A percentile compares a stretch with the other conserved stretches of the same genome.
Conservation (phyloP, 2,113 vertebrate species). For the Notothenia coriiceps region DNA sequence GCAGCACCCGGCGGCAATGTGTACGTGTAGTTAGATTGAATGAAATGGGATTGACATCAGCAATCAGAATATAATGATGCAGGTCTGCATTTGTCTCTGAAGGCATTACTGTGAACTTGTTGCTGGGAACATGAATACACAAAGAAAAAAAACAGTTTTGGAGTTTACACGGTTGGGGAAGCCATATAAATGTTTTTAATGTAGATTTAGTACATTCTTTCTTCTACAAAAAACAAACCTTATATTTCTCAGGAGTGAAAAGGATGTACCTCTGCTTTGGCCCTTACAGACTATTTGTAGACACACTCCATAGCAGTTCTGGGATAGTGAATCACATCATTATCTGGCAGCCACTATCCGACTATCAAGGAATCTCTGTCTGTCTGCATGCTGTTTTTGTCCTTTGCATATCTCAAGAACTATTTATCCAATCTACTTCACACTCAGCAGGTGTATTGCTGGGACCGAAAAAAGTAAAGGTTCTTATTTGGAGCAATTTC, state of each 20-base stretch:
- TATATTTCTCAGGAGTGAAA: not conserved
- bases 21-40: slow-evolving; percentile 28
- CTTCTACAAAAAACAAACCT: not conserved
- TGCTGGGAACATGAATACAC: not conserved
- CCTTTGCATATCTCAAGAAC: too few species aligned
- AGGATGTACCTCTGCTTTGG: not conserved
- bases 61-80: slow-evolving; percentile 30
- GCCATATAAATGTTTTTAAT: too few species aligned
- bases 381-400: too few species aligned
- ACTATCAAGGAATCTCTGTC: too few species aligned
- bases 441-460: too few species aligned
- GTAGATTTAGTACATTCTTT: not conserved
- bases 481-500: too few species aligned
- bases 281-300: not conserved
- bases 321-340: too few species aligned
- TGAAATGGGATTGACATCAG: slow-evolving; percentile 52
- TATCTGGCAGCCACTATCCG: too few species aligned
- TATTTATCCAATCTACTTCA: too few species aligned
- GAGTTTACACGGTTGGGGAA: not conserved
- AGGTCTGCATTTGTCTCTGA: not conserved
- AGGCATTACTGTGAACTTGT: slow-evolving; percentile 12
- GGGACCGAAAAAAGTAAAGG: too few species aligned
- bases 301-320: too few species aligned
- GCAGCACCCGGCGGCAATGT: slow-evolving; percentile 28
- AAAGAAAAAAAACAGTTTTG: slow-evolving; percentile 8